A percentile compares a stretch with the other conserved stretches of the same genome.
Conservation (phyloP, 2,888 invertebrate genomes). For the Hipparchia sbordonii region DNA sequence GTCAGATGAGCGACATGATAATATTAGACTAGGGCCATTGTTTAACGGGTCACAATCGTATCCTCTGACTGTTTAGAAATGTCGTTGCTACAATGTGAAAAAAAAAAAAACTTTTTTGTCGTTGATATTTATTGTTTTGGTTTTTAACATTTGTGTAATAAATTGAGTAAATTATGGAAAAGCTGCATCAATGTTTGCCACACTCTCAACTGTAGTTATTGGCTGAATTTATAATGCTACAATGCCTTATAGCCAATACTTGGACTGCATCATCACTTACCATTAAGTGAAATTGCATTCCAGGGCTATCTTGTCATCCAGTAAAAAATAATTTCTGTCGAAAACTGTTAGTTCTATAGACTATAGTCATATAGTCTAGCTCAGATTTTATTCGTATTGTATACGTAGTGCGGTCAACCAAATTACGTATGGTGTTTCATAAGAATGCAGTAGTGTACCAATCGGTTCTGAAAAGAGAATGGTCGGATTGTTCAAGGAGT, state of each 20-base stretch:
- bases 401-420: neutral
- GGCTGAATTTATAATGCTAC: too few relatives aligned
- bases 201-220: too few relatives aligned
- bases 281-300: too few relatives aligned
- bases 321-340: too few relatives aligned
- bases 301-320: too few relatives aligned
- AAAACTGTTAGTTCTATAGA: too few relatives aligned
- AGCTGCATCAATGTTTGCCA: neutral
- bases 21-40: slow-evolving; percentile 43
- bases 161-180: neutral
- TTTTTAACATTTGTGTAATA: neutral
- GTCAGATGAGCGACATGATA: slow-evolving; percentile 55
- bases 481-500: neutral
- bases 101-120: neutral
- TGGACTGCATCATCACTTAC: too few relatives aligned
- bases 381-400: neutral
- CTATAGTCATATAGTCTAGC: too few relatives aligned
- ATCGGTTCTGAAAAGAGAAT: slow-evolving; percentile 1
- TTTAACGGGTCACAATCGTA: slow-evolving; percentile 26
- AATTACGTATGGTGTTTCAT: neutral
- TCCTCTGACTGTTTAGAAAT: slow-evolving; percentile 6
- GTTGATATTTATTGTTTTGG: neutral
- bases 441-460: slow-evolving; percentile 1
- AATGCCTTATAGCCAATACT: too few relatives aligned
- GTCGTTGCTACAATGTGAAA: neutral